phyloP scores from a whole-genome alignment of 2,888 invertebrate genomes.

The Galeruca laticollis region DNA sequence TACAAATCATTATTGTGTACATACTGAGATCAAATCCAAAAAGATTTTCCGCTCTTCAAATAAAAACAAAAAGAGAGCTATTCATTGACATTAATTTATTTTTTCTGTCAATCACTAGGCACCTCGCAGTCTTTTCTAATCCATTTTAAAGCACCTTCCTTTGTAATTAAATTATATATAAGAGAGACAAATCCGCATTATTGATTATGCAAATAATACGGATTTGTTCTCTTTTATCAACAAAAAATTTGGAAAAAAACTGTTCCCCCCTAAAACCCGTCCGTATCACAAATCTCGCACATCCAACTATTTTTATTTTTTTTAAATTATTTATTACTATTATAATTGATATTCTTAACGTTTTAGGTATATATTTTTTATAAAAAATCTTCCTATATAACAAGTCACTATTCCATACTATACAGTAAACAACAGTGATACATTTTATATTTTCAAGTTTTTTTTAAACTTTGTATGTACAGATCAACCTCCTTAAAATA shows the following conservation, averaged over 20 bases:
- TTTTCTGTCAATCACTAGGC: conserved; percentile 61
- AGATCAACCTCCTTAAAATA: conserved; percentile 39
- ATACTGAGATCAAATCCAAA: conserved; percentile 62
- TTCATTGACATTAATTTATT: conserved; percentile 52
- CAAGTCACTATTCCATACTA: conserved; percentile 56
- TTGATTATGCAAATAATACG: not conserved
- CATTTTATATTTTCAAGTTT: conserved; percentile 37
- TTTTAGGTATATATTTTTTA: conserved; percentile 48
- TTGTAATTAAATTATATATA: conserved; percentile 36
- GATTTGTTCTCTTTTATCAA: conserved; percentile 1
- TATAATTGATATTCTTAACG: conserved; percentile 47
- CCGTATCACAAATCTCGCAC: conserved; percentile 54
- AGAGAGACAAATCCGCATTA: not conserved
- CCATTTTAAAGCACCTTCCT: conserved; percentile 56
- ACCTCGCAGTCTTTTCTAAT: conserved; percentile 64
- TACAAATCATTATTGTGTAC: conserved; percentile 56
- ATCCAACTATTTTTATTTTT: conserved; percentile 44
- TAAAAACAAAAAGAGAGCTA: conserved; percentile 58
- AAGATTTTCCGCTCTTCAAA: conserved; percentile 46
- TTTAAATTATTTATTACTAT: conserved; percentile 42
- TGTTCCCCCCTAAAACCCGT: conserved; percentile 59
- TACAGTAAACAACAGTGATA: conserved; percentile 46
- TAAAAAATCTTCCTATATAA: conserved; percentile 52
- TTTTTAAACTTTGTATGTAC: conserved; percentile 36
- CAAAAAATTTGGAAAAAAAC: conserved; percentile 45